These are phyloP conservation scores for Sternotherus odoratus DNA, from an alignment of 2,797 vertebrate species.

Conservation along the genomic window DNA sequence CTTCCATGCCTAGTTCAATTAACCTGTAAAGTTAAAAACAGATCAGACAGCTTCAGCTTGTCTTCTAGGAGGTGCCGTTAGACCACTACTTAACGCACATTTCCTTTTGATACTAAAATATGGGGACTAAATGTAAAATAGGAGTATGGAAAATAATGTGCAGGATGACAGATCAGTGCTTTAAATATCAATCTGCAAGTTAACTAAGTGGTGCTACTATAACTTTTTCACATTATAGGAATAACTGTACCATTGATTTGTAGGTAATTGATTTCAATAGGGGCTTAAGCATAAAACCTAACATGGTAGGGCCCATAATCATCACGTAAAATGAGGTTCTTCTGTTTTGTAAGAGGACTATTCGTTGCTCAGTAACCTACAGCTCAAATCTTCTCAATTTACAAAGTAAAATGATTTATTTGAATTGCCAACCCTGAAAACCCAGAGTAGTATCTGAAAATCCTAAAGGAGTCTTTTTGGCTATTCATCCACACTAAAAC, in stretches of 20 bases:
- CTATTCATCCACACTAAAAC: not conserved
- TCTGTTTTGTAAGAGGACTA: not conserved
- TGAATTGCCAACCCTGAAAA: not conserved
- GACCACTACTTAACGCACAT: not conserved
- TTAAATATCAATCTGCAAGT: not conserved
- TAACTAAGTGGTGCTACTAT: not conserved
- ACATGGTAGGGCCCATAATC: not conserved
- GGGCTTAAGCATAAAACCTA: not conserved
- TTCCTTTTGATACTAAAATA: not conserved
- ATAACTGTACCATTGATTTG: not conserved
- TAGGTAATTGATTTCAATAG: not conserved
- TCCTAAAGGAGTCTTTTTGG: not conserved
- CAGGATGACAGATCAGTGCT: not conserved
- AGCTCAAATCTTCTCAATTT: not conserved
- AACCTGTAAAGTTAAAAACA: slow-evolving; percentile 70
- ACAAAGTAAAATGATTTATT: not conserved
- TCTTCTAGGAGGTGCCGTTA: not conserved
- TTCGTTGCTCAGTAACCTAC: not conserved
- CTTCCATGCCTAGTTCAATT: slow-evolving; percentile 82
- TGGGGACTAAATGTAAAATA: not conserved
- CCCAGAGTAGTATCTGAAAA: not conserved
- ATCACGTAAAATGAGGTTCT: not conserved
- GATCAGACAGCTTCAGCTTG: not conserved
- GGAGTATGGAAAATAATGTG: not conserved
- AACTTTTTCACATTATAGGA: not conserved